Evolutionary conservation across 1,140 invertebrate species (phyloP).

Genomic region (Eufriesea mexicana): DNA sequence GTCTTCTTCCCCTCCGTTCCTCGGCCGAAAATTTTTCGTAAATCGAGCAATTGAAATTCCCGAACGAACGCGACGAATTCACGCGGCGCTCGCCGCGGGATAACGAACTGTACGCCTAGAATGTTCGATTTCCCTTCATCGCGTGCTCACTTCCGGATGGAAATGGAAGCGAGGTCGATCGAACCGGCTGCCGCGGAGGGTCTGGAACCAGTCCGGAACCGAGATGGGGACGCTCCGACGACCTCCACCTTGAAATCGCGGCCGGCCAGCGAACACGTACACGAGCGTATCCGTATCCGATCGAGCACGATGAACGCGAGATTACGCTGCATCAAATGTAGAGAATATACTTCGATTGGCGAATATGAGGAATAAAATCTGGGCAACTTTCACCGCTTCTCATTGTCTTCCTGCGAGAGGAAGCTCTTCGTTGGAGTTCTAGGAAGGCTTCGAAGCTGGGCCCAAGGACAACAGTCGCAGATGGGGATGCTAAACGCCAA

Average conservation of each 20-base stretch:
- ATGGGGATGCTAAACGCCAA: too few species aligned
- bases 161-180: slow-evolving; percentile 70
- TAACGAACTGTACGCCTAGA: slow-evolving; percentile 55
- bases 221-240: slow-evolving; percentile 39
- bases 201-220: slow-evolving; percentile 60
- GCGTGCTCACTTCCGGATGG: slow-evolving; percentile 67
- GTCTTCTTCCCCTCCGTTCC: not conserved
- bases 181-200: slow-evolving; percentile 53
- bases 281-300: not conserved
- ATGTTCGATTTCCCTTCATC: slow-evolving; percentile 70
- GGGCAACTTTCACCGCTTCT: too few species aligned
- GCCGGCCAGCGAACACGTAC: not conserved
- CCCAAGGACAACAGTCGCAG: too few species aligned
- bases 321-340: too few species aligned
- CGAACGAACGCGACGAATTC: slow-evolving; percentile 33
- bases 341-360: too few species aligned
- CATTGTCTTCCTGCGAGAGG: too few species aligned
- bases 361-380: too few species aligned
- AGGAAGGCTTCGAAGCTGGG: too few species aligned
- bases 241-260: slow-evolving; percentile 66
- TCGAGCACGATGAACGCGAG: slow-evolving; percentile 48
- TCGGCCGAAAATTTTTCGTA: slow-evolving; percentile 13
- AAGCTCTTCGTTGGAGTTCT: too few species aligned
- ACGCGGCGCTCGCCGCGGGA: slow-evolving; percentile 27
- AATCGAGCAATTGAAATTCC: slow-evolving; percentile 50